phyloP scores from a whole-genome alignment of 2,888 invertebrate genomes.

The Idaea dimidiata region DNA sequence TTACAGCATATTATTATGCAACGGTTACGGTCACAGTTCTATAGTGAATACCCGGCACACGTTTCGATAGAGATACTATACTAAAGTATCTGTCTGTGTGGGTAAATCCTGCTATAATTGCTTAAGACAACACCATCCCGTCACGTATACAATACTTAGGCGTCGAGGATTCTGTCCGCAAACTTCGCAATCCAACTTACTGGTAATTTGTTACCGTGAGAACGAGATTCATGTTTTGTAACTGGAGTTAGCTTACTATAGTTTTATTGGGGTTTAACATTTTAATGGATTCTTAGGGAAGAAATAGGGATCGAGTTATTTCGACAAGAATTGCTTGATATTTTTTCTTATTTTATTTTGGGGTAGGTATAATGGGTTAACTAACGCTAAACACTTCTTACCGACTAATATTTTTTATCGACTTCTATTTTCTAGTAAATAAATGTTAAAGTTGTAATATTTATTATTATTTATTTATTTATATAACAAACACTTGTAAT shows the following conservation, averaged over 20 bases:
- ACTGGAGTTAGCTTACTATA: conserved; percentile 14
- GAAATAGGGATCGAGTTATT: neutral
- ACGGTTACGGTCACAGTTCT: too few relatives aligned
- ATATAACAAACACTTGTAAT: too few relatives aligned
- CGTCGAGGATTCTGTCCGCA: conserved; percentile 22
- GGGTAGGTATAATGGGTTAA: neutral
- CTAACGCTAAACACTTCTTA: neutral
- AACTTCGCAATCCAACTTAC: conserved; percentile 32
- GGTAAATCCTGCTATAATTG: neutral
- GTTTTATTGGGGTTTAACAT: conserved; percentile 14
- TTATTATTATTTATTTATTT: too few relatives aligned
- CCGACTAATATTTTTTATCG: too few relatives aligned
- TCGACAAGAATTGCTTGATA: conserved; percentile 5
- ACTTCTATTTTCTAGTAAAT: too few relatives aligned
- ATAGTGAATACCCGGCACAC: too few relatives aligned
- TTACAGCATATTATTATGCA: too few relatives aligned
- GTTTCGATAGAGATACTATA: too few relatives aligned
- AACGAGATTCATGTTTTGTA: conserved; percentile 29
- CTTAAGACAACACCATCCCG: conserved; percentile 2
- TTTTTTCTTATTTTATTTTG: conserved; percentile 8
- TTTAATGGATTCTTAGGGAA: conserved; percentile 10
- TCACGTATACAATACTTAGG: conserved; percentile 27
- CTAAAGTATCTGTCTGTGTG: neutral
- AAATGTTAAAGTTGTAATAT: too few relatives aligned
- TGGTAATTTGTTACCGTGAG: conserved; percentile 36